Base-by-base conservation (phyloP, 2,888 invertebrate genomes). In the Noctuana brunneofusca region DNA sequence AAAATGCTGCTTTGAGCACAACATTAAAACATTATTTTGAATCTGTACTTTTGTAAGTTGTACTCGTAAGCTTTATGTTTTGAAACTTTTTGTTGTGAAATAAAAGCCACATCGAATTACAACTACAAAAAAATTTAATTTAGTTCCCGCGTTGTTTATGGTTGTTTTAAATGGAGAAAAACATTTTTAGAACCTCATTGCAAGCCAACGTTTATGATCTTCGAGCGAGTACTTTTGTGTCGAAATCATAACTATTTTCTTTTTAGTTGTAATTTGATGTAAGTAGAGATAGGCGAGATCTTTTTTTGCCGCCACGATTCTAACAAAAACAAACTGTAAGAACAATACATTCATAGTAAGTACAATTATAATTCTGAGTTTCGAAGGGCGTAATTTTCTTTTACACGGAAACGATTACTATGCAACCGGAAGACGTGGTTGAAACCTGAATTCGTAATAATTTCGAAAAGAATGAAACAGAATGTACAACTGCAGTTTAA, bases 391-490 rank as follows among this genome's bases (percentile, higher is more conserved):
- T 32, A 24, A 32, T 55, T 49, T 55, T 27, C 54, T 12, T 32
- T 27, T 49, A 35, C 38, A n/a, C 60, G 60, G 54, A 55, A 62
- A 49, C 27, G 38, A 55, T 62, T 55, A 62, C 54, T 18, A 38
- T 55, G 60, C 60, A 24, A 38, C 35, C 53, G 48, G 54, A 49
- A 27, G 60, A 49, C 49, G 46, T n/a, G 16, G 22, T 27, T 38
- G 38, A 49, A 50, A 60, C 32, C 18, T 22, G 54, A 49, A 27
- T 62, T 54, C 46, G 60, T 46, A 48, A 60, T 35, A 20, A 60
- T 53, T 62, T 48, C 38, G 11, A 54, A 48, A 48, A 35, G 24
- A 60, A 38, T 27, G 54, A 54, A 60, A 48, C 60, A 30, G 54
- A 48, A 54, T 35, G 46, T 54, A 38, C 60, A 27, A 49, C 53